Percentiles rank a stretch among this genome's conserved stretches.
phyloP scores from a whole-genome alignment of 1,140 invertebrate species.

The Anastrepha ludens region DNA sequence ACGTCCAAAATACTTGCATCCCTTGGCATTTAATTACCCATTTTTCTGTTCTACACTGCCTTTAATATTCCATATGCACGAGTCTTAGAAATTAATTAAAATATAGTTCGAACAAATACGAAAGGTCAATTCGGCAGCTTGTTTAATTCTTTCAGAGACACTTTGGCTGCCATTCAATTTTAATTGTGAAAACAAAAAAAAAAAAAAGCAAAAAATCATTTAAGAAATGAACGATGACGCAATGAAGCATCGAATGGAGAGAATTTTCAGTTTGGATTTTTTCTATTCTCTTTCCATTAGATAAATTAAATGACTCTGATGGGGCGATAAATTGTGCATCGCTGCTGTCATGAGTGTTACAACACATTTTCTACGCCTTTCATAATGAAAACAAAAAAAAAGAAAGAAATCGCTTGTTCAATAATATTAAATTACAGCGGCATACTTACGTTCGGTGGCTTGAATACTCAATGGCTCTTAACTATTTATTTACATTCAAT shows the following conservation, averaged over 20 bases:
- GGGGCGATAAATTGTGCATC: neutral
- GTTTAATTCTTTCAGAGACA: too few relatives aligned
- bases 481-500: neutral
- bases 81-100: too few relatives aligned
- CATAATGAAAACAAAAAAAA: neutral
- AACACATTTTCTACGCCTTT: neutral
- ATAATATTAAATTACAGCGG: conserved; percentile 6
- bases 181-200: neutral
- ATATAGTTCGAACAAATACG: too few relatives aligned
- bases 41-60: too few relatives aligned
- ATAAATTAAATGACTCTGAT: neutral
- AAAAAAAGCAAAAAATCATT: neutral
- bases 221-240: neutral
- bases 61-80: too few relatives aligned
- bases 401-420: neutral
- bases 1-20: too few relatives aligned
- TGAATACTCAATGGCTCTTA: neutral
- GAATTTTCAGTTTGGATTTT: neutral
- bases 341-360: neutral
- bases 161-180: neutral
- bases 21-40: too few relatives aligned
- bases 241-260: neutral
- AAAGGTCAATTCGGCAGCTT: too few relatives aligned
- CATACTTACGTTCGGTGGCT: neutral
- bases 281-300: neutral